Evolutionary conservation across 2,797 vertebrate species (phyloP).

Genomic region (Sitta carolinensis): DNA sequence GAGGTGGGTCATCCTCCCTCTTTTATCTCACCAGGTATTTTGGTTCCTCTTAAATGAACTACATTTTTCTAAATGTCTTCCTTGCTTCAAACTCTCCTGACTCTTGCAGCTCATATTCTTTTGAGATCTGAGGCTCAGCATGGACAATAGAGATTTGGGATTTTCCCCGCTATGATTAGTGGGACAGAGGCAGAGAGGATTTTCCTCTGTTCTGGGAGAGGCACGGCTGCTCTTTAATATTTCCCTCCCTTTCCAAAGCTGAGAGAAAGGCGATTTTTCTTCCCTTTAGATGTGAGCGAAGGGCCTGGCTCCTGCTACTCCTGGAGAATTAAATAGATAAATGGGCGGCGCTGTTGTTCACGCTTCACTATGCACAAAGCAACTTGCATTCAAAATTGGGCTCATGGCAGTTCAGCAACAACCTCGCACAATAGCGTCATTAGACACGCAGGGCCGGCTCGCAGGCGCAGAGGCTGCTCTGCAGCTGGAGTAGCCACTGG

Average conservation of each 20-base stretch:
- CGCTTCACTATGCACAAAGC: constrained; percentile 81
- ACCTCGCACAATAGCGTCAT: constrained; percentile 53
- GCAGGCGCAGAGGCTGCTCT: not conserved
- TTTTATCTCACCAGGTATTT: not conserved
- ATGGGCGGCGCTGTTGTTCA: constrained; percentile 76
- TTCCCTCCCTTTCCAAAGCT: constrained; percentile 13
- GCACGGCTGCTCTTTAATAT: not conserved
- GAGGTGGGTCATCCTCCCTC: not conserved
- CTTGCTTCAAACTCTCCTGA: not conserved
- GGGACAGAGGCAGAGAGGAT: not conserved
- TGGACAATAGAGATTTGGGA: not conserved
- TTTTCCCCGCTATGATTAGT: not conserved
- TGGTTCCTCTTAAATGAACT: not conserved
- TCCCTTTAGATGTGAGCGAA: constrained; percentile 57
- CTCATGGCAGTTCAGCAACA: constrained; percentile 72
- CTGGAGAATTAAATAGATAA: constrained; percentile 79
- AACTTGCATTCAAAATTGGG: constrained; percentile 67
- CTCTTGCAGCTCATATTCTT: not conserved
- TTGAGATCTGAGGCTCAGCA: not conserved
- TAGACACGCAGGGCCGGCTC: constrained; percentile 55
- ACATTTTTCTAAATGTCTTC: not conserved
- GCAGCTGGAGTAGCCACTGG: constrained; percentile 29
- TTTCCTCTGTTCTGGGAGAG: not conserved
- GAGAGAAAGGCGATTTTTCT: constrained; percentile 53
- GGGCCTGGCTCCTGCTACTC: constrained; percentile 79